Conservation (phyloP, 2,888 invertebrate species). For the Tinea semifulvella region DNA sequence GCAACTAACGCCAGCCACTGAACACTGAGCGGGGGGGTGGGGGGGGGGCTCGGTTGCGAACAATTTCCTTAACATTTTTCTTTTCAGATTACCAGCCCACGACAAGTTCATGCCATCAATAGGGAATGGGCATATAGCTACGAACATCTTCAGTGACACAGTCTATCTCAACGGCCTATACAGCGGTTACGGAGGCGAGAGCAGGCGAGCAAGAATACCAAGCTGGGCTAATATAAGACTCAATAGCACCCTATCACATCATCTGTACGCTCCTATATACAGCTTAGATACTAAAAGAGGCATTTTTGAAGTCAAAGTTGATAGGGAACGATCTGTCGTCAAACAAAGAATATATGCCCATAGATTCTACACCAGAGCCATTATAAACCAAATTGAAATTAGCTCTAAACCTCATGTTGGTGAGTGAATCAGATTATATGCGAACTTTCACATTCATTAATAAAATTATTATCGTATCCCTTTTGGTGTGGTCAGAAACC, state of each 20-base stretch:
- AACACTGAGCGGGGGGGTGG: too few relatives aligned
- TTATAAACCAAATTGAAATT: constrained; percentile 58
- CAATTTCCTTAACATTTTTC: too few relatives aligned
- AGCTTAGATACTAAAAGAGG: constrained; percentile 54
- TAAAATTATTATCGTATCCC: too few relatives aligned
- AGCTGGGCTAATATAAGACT: constrained; percentile 64
- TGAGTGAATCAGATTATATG: too few relatives aligned
- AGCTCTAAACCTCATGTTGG: constrained; percentile 48
- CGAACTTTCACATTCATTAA: neutral
- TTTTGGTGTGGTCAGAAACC: too few relatives aligned
- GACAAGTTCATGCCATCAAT: constrained; percentile 67
- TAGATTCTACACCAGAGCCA: constrained; percentile 53
- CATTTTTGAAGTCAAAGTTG: constrained; percentile 53
- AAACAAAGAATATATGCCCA: constrained; percentile 59
- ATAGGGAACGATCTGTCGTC: constrained; percentile 52
- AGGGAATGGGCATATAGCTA: constrained; percentile 68
- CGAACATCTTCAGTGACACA: constrained; percentile 65
- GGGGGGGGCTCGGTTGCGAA: too few relatives aligned
- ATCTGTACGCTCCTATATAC: constrained; percentile 45
- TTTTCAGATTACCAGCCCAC: constrained; percentile 60
- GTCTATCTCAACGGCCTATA: constrained; percentile 70
- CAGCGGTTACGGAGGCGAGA: constrained; percentile 63
- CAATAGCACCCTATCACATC: constrained; percentile 48
- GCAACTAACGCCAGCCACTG: too few relatives aligned
- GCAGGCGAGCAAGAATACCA: constrained; percentile 69